These are phyloP conservation scores for Corvus hawaiiensis DNA, from an alignment of 2,113 vertebrate species.

Conservation along the genomic window DNA sequence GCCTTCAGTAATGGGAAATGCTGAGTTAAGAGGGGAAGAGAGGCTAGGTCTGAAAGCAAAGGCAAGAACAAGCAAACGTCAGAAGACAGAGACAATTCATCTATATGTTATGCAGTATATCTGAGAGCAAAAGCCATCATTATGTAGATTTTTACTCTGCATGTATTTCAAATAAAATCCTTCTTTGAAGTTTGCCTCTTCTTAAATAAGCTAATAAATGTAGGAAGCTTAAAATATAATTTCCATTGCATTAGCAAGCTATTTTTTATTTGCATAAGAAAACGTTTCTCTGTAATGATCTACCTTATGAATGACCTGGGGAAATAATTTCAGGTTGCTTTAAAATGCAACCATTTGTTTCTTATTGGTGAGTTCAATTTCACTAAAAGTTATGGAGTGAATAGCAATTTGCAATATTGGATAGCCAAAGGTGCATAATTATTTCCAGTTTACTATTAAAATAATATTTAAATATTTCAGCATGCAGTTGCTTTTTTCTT, in stretches of 20 bases:
- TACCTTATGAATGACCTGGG: constrained; percentile 50
- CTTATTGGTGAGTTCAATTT: constrained; percentile 41
- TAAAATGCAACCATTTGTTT: constrained; percentile 48
- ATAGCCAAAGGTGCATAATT: constrained; percentile 47
- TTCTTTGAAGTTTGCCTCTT: background rate
- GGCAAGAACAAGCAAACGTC: fast-evolving
- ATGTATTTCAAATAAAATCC: background rate
- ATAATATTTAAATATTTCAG: constrained; percentile 48
- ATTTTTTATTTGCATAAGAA: background rate
- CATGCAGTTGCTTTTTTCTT: background rate
- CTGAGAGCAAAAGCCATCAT: background rate
- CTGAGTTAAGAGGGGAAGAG: background rate
- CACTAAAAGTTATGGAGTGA: constrained; percentile 15
- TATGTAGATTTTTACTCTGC: background rate
- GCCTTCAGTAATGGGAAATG: background rate
- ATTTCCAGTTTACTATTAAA: constrained; percentile 51
- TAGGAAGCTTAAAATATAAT: background rate
- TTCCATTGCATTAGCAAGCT: constrained; percentile 8
- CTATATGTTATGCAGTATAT: background rate
- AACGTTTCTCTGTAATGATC: constrained; percentile 39
- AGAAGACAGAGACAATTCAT: background rate
- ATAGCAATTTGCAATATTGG: background rate
- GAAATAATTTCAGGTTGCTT: constrained; percentile 60
- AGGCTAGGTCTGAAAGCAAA: background rate
- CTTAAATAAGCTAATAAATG: constrained; percentile 38